Evolutionary conservation across 1,140 invertebrate species (phyloP).

Genomic region (Heliconius congener): DNA sequence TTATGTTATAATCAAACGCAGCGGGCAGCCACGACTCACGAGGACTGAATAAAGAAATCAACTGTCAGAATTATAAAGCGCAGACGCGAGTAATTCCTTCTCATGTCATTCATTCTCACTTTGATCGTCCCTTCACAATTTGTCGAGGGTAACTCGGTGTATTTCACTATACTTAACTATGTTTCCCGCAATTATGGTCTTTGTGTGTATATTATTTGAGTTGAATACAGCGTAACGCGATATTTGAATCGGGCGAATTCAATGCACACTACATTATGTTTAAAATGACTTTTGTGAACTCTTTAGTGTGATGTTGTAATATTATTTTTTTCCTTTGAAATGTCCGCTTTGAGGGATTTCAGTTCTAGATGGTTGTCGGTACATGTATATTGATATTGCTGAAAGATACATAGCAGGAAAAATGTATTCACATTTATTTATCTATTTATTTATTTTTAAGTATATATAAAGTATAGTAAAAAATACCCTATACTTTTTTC

Average conservation of each 20-base stretch:
- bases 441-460: too few species aligned
- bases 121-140: constrained; percentile 61
- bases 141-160: constrained; percentile 47
- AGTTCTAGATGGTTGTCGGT: not conserved
- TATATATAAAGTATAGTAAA: too few species aligned
- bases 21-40: constrained; percentile 53
- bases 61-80: constrained; percentile 61
- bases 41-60: constrained; percentile 67
- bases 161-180: constrained; percentile 15
- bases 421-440: not conserved
- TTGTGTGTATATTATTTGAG: constrained; percentile 18
- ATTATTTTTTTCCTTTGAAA: constrained; percentile 34
- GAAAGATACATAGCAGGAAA: not conserved
- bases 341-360: constrained; percentile 6
- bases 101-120: constrained; percentile 52
- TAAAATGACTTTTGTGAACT: constrained; percentile 42
- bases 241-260: constrained; percentile 46
- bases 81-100: constrained; percentile 41
- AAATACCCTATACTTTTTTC: too few species aligned
- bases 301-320: constrained; percentile 37
- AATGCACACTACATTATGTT: constrained; percentile 45
- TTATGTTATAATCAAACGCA: constrained; percentile 50
- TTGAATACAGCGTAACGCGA: constrained; percentile 31
- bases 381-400: not conserved
- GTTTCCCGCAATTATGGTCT: constrained; percentile 18